These are phyloP conservation scores for Prionailurus bengalensis DNA, from an alignment of 2,113 vertebrate genomes.

Conservation along the genomic window DNA sequence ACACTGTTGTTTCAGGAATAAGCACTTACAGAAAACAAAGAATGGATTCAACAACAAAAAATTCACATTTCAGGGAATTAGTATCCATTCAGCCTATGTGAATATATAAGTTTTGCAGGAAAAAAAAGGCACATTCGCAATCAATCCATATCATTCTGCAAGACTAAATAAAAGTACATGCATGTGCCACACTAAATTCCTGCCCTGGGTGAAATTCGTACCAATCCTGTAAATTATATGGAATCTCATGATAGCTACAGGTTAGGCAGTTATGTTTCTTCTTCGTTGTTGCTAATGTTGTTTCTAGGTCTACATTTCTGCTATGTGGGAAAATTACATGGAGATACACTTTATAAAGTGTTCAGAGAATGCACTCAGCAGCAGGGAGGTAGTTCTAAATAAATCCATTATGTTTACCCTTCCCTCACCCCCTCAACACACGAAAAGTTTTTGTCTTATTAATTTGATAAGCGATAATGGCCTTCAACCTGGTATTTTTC, in stretches of 20 bases:
- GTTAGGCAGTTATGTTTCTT: not conserved
- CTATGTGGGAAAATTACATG: not conserved
- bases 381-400: not conserved
- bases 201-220: not conserved
- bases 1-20: conserved; percentile 45
- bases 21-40: conserved; percentile 28
- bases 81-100: not conserved
- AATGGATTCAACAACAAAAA: not conserved
- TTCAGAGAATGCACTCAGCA: not conserved
- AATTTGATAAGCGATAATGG: not conserved
- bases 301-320: not conserved
- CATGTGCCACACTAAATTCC: not conserved
- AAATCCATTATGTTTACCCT: not conserved
- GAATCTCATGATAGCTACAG: not conserved
- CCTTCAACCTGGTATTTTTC: no score
- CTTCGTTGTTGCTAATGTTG: not conserved
- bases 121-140: not conserved
- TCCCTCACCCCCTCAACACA: no score
- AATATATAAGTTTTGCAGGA: not conserved
- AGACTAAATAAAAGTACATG: not conserved
- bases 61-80: not conserved
- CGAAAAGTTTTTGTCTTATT: not conserved
- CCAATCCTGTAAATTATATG: not conserved
- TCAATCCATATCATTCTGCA: not conserved
- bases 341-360: not conserved